Conservation (phyloP, 2,113 vertebrate genomes). For the Maccullochella peelii region DNA sequence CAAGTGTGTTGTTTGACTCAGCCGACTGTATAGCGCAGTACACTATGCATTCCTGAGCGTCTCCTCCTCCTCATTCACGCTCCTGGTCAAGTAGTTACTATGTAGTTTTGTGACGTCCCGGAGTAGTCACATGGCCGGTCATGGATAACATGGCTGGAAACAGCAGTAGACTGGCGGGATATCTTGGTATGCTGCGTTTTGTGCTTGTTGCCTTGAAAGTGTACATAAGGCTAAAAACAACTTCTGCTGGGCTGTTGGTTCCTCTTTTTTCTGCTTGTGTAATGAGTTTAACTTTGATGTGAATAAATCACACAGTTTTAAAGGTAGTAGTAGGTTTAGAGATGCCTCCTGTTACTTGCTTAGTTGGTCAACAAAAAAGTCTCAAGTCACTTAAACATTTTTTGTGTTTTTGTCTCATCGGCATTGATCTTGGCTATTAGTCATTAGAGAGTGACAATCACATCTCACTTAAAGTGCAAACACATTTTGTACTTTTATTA, state of each 20-base stretch:
- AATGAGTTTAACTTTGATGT: neutral
- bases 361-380: neutral
- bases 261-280: neutral
- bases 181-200: constrained; percentile 22
- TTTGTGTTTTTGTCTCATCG: neutral
- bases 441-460: neutral
- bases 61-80: constrained; percentile 30
- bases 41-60: constrained; percentile 61
- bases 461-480: neutral
- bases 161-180: neutral
- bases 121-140: constrained; percentile 67
- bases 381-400: neutral
- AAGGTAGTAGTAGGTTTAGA: neutral
- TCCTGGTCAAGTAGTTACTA: constrained; percentile 55
- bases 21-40: constrained; percentile 13
- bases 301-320: neutral
- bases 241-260: neutral
- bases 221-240: neutral
- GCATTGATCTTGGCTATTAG: neutral
- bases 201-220: constrained; percentile 6
- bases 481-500: neutral
- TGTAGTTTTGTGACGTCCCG: constrained; percentile 64
- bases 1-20: neutral
- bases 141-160: constrained; percentile 52
- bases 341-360: neutral